Percentiles rank a stretch among this genome's conserved stretches.
phyloP scores from a whole-genome alignment of 2,888 invertebrate genomes.

The Nephrotoma flavescens region DNA sequence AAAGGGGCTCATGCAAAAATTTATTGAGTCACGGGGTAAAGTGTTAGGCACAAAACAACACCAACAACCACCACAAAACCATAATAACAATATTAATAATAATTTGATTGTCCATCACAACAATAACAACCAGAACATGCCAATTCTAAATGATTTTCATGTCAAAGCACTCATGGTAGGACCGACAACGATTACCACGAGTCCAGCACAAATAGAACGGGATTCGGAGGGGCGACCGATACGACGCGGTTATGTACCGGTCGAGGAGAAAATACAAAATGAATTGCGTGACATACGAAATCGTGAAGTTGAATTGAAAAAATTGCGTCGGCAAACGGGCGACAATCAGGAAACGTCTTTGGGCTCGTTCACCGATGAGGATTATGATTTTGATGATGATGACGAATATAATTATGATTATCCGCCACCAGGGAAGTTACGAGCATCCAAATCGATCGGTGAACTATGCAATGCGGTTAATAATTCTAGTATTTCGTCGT shows the following conservation, averaged over 20 bases:
- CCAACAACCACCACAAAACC: conserved; percentile 11
- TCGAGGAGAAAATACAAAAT: conserved; percentile 76
- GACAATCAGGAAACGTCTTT: conserved; percentile 29
- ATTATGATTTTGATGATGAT: conserved; percentile 39
- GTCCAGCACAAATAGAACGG: conserved; percentile 36
- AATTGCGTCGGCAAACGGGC: conserved; percentile 46
- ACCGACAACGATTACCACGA: conserved; percentile 20
- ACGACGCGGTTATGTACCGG: conserved; percentile 65
- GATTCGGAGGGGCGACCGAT: conserved; percentile 47
- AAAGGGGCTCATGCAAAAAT: conserved; percentile 74
- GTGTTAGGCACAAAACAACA: conserved; percentile 26
- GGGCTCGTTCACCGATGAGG: conserved; percentile 38
- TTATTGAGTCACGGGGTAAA: conserved; percentile 67
- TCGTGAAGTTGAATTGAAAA: conserved; percentile 65
- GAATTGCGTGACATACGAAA: conserved; percentile 74
- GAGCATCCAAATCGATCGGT: conserved; percentile 50
- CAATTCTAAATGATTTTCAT: neutral
- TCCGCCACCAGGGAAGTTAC: conserved; percentile 43
- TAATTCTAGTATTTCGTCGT: conserved; percentile 17
- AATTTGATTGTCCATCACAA: neutral
- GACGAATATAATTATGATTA: conserved; percentile 43
- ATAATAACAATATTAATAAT: conserved; percentile 9
- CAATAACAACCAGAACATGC: conserved; percentile 9
- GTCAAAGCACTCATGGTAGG: conserved; percentile 21
- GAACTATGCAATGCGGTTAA: conserved; percentile 46